phyloP scores from a whole-genome alignment of 1,140 invertebrate species.

The Oppia nitens region DNA sequence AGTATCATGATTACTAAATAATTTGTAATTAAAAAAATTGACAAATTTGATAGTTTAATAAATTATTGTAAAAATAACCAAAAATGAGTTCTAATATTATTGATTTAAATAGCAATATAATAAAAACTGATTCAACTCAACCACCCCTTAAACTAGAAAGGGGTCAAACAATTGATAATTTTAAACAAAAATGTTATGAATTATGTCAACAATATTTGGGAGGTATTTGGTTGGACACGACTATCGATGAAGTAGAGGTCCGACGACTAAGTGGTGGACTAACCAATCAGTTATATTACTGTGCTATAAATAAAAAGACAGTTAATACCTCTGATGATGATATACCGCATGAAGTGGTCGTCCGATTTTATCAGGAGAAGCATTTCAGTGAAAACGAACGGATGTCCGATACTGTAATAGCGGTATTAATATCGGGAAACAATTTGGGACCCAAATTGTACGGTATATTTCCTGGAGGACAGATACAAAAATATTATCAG shows the following conservation, averaged over 20 bases:
- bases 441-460: background rate
- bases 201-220: background rate
- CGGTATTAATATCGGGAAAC: background rate
- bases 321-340: too few species aligned
- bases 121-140: background rate
- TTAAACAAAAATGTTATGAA: background rate
- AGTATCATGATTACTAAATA: too few species aligned
- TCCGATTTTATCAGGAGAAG: background rate
- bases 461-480: background rate
- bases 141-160: background rate
- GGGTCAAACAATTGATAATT: background rate
- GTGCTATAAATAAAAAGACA: background rate
- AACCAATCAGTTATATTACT: slow-evolving; percentile 4
- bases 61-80: too few species aligned
- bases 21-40: too few species aligned
- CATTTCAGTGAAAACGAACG: background rate
- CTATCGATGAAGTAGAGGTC: background rate
- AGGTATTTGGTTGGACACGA: background rate
- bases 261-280: background rate
- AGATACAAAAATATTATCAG: background rate
- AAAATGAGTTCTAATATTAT: too few species aligned
- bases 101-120: too few species aligned
- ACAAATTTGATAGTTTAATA: too few species aligned
- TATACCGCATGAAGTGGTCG: background rate
- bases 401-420: background rate